A percentile compares a stretch with the other conserved stretches of the same genome.
Conservation (phyloP, 1,140 invertebrate genomes). For the Planococcus citri region DNA sequence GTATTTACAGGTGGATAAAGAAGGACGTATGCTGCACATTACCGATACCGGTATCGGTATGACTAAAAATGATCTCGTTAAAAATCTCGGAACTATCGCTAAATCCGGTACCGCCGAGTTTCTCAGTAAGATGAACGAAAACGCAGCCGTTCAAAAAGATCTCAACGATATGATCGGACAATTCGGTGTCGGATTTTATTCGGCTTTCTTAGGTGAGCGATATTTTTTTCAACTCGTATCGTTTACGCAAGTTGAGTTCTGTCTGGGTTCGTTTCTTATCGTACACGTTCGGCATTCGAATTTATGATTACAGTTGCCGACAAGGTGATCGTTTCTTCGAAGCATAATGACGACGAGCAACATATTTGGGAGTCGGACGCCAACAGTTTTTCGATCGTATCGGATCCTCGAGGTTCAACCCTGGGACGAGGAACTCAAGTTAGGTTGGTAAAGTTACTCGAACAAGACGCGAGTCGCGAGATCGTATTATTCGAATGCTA, state of each 20-base stretch:
- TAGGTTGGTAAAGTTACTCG: too few relatives aligned
- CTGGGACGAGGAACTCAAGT: conserved; percentile 69
- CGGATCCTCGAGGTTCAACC: conserved; percentile 89
- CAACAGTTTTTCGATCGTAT: conserved; percentile 67
- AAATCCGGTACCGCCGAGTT: conserved; percentile 99
- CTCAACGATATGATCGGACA: conserved; percentile 83
- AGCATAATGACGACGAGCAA: conserved; percentile 90
- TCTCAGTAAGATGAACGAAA: conserved; percentile 80
- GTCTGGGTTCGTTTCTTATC: too few relatives aligned
- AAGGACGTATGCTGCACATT: conserved; percentile 86
- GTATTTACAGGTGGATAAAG: conserved; percentile 71
- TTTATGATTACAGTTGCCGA: conserved; percentile 58
- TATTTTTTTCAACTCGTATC: too few relatives aligned
- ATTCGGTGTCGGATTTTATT: conserved; percentile 97
- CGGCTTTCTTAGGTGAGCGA: conserved; percentile 66
- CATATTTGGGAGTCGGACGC: conserved; percentile 98
- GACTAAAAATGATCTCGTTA: conserved; percentile 88
- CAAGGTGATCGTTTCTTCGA: conserved; percentile 82
- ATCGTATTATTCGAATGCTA: not conserved
- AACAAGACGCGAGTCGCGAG: too few relatives aligned
- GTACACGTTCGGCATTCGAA: too few relatives aligned
- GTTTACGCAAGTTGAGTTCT: too few relatives aligned
- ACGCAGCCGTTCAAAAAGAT: conserved; percentile 40
- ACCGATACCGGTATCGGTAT: conserved; percentile 97
- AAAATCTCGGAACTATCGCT: conserved; percentile 97